Conservation (phyloP, 2,113 vertebrate species). For the Cryptomyrus ogoouensis region DNA sequence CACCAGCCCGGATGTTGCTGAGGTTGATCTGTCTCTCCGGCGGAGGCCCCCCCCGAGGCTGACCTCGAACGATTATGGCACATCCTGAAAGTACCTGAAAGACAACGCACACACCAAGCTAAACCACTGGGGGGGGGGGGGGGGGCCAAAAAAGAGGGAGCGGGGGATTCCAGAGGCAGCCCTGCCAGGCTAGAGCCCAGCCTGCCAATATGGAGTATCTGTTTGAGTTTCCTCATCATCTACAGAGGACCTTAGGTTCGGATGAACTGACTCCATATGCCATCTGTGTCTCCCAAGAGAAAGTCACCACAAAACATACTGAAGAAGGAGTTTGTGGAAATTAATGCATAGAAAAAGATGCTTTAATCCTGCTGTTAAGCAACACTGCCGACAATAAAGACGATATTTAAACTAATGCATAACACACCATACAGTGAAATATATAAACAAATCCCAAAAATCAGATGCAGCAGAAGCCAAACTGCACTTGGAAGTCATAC, state of each 20-base stretch:
- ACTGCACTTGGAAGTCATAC: neutral
- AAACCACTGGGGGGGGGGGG: neutral
- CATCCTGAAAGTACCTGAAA: constrained; percentile 87
- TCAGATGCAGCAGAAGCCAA: neutral
- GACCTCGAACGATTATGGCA: constrained; percentile 93
- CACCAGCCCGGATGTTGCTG: constrained; percentile 85
- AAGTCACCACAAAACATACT: neutral
- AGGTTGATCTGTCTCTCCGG: constrained; percentile 96
- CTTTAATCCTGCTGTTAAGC: neutral
- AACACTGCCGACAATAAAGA: neutral
- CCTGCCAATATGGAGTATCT: neutral
- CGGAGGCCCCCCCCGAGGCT: constrained; percentile 87
- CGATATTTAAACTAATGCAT: neutral
- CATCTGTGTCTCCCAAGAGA: neutral
- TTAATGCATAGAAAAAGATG: neutral
- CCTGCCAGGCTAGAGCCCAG: neutral
- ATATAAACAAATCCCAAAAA: neutral
- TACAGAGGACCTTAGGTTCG: neutral
- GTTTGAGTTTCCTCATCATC: neutral
- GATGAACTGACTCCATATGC: neutral
- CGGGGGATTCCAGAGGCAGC: neutral
- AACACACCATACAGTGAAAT: neutral
- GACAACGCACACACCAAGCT: neutral
- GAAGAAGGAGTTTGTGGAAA: neutral
- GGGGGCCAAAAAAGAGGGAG: neutral